Evolutionary conservation across 2,797 vertebrate species (phyloP).

Genomic region (Diglossa cyanea): DNA sequence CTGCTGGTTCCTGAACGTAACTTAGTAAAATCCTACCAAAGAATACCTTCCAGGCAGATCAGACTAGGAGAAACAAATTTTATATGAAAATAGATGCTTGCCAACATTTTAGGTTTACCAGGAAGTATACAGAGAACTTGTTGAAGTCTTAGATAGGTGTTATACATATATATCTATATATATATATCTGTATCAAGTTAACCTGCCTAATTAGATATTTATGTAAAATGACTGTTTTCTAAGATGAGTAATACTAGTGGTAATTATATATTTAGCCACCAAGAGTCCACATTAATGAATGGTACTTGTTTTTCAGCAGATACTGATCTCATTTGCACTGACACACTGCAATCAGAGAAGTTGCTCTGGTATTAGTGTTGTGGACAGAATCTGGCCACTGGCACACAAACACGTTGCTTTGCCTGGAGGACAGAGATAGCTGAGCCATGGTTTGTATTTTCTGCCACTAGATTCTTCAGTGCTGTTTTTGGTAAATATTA

Average conservation of each 20-base stretch:
- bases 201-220: constrained; percentile 72
- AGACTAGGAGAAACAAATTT: not conserved
- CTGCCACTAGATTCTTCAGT: not conserved
- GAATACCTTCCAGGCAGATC: not conserved
- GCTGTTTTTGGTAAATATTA: not conserved
- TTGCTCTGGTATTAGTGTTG: not conserved
- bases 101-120: constrained; percentile 35
- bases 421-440: not conserved
- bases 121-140: constrained; percentile 20
- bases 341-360: not conserved
- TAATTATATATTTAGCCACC: constrained; percentile 66
- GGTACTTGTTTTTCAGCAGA: not conserved
- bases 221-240: constrained; percentile 73
- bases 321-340: not conserved
- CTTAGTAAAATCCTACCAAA: not conserved
- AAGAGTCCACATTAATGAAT: constrained; percentile 48
- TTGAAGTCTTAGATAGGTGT: constrained; percentile 35
- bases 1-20: not conserved
- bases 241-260: constrained; percentile 69
- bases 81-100: constrained; percentile 9
- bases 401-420: not conserved
- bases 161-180: not conserved
- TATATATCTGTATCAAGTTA: not conserved
- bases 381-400: not conserved
- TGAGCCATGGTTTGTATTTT: not conserved